Conservation (phyloP, 2,888 invertebrate genomes). For the Peribatodes rhomboidaria region DNA sequence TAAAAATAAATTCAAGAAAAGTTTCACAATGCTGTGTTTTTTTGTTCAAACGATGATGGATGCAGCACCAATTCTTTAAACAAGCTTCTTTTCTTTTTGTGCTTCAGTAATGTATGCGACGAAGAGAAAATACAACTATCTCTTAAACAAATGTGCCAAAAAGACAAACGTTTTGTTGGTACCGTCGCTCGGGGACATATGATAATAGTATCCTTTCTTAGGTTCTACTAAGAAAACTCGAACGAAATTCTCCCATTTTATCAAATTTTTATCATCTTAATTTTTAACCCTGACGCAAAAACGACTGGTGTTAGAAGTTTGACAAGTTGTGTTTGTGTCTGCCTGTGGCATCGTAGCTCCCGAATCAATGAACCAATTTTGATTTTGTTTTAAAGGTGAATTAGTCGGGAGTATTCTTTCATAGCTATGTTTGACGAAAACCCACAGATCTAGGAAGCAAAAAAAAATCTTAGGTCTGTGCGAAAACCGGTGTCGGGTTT, state of each 20-base stretch:
- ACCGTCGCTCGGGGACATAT: constrained; percentile 76
- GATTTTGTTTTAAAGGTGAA: no score
- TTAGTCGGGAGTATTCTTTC: no score
- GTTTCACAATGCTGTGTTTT: neutral
- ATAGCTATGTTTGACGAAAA: no score
- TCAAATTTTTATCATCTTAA: no score
- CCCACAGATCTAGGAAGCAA: no score
- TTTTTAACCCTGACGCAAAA: no score
- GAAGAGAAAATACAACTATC: constrained; percentile 80
- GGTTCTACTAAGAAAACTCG: constrained; percentile 57
- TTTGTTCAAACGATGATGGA: constrained; percentile 24
- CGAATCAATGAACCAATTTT: no score
- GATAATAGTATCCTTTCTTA: constrained; percentile 77
- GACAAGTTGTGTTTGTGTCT: no score
- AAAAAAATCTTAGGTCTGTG: no score
- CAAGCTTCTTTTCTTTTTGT: constrained; percentile 55
- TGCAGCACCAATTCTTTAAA: constrained; percentile 37
- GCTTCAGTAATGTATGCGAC: constrained; percentile 70
- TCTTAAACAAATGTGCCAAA: constrained; percentile 84
- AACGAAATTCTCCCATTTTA: neutral
- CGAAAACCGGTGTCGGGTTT: no score
- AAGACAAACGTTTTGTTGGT: constrained; percentile 84
- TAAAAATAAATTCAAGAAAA: neutral
- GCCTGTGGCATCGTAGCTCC: no score
- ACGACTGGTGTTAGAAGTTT: no score